Conservation (phyloP, 2,888 invertebrate genomes). For the Isotomurus palustris region DNA sequence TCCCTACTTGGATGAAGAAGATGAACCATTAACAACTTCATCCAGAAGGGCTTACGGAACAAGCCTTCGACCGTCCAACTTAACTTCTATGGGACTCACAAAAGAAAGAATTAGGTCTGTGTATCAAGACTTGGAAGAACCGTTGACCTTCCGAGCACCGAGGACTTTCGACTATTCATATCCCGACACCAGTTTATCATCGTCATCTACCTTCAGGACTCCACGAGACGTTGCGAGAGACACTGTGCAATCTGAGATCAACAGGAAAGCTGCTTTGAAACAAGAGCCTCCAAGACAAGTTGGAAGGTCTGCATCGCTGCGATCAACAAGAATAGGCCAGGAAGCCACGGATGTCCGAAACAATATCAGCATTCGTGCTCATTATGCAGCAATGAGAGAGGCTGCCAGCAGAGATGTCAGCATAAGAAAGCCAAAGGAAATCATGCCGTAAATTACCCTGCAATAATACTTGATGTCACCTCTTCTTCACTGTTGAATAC, state of each 20-base stretch:
- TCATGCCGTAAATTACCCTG: conserved; percentile 14
- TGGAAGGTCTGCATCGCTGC: background rate
- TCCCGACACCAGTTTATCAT: conserved; percentile 3
- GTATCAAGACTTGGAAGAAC: conserved; percentile 27
- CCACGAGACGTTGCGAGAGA: conserved; percentile 18
- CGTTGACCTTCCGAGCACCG: conserved; percentile 10
- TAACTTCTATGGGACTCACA: conserved; percentile 19
- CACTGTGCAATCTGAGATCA: conserved; percentile 20
- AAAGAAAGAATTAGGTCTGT: conserved; percentile 19
- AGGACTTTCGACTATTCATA: conserved; percentile 17
- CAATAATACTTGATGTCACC: no score
- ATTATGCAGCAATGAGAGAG: conserved; percentile 38
- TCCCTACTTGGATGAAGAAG: conserved; percentile 27
- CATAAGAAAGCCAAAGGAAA: conserved; percentile 10
- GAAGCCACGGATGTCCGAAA: conserved; percentile 23
- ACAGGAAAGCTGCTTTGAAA: conserved; percentile 26
- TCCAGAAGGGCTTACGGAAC: conserved; percentile 12
- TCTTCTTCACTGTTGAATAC: no score
- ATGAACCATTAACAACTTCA: conserved; percentile 16
- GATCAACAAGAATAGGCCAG: conserved; percentile 11
- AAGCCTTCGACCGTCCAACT: background rate
- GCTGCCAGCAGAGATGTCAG: conserved; percentile 6
- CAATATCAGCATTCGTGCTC: conserved; percentile 33
- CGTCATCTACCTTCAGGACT: no score
- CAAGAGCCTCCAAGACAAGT: conserved; percentile 18